Base-by-base conservation (phyloP, 2,113 vertebrate species). In the Arenaria interpres region DNA sequence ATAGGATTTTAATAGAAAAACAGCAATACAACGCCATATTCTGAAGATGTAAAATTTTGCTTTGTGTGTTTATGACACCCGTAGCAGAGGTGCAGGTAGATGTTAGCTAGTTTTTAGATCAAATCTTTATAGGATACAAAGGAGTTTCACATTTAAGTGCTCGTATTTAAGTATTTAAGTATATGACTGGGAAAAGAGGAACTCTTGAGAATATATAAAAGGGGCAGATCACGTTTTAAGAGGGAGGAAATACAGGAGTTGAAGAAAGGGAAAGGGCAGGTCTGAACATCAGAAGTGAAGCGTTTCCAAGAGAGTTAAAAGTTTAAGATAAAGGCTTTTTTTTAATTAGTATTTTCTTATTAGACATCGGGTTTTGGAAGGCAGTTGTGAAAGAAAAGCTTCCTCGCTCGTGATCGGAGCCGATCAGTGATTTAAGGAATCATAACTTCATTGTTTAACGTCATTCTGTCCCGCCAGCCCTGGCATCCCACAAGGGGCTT, bases 391-490 rank as follows among this genome's bases (percentile, higher is more conserved):
- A 91, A 93, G 88, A 92, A 96, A 96, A 97, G 92, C 90, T 95
- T 97, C 95, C 88, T 95, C 17, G 20, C 90, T 96, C 1, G 2
- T 95, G 89, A 85, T 90, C 35, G 54, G 71, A 94, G 75, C 76
- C 10, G 83, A 95, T 96, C 90, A 88, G 91, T 95, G 91, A 97
- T 94, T 93, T 91, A 94, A 95, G 96, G 96, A 91, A 19, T 96
- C 90, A 85, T 95, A 50, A 88, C 66, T 59, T 96, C 96, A 95
- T 95, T 67, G 83, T 96, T 79, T 63, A 64, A 90, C 9, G 83
- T 96, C 96, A 96, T 95, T 85, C 95, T 95, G 92, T 97, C 94
- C 97, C 57, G 4, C 91, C 88, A 90, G 94, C 83, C 89, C 85
- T 93, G 87, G 71, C 94, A 95, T 94, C 83, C 89, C 91, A 90